Base-by-base conservation (phyloP, 2,113 vertebrate species). In the Hyperoodon ampullatus region DNA sequence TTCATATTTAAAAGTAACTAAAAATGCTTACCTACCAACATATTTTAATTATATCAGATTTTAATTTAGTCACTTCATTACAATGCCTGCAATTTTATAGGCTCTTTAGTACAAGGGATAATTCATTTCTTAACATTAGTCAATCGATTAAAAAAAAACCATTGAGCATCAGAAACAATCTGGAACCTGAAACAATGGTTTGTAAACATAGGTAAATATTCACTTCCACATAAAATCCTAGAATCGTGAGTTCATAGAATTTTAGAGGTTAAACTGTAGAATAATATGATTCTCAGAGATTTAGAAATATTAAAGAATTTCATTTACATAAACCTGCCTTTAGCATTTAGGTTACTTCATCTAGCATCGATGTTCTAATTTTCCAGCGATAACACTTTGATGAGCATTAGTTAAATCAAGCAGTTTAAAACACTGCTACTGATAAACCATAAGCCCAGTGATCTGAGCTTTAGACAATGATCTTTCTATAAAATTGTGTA, bases 1-100 rank as follows among this genome's bases (percentile, higher is more conserved):
- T 21, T 58, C 28, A 47, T 42, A 85, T 63, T 60, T 85, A 30
- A 72, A 91, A 94, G 61, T 92, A 88, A 81, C 33, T 82, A 66
- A 92, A 84, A 87, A 89, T 77, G 23, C 55, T 65, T 66, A 42
- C 24, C 26, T 84, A 66, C 47, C 50, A n/a, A 83, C 28, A 9
- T 96, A 23, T 60, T 94, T 94, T 60, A 90, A 83, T 83, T 58
- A 83, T 66, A 61, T 74, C 70, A 66, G 61, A 65, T 85, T 95
- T 93, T 82, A 65, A 81, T 82, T 85, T 81, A 81, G 39, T 86
- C 60, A 60, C n/a, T 63, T 75, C 28, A 94, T 90, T 81, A 68
- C 14, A 53, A n/a, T 47, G 18, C 19, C 18, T 77, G 24, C 8
- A 84, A 47, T 55, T 78, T 12, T 12, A 68, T 21, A 86, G 60